These are phyloP conservation scores for Denticeps clupeoides DNA, from an alignment of 2,797 vertebrate species.

Conservation along the genomic window DNA sequence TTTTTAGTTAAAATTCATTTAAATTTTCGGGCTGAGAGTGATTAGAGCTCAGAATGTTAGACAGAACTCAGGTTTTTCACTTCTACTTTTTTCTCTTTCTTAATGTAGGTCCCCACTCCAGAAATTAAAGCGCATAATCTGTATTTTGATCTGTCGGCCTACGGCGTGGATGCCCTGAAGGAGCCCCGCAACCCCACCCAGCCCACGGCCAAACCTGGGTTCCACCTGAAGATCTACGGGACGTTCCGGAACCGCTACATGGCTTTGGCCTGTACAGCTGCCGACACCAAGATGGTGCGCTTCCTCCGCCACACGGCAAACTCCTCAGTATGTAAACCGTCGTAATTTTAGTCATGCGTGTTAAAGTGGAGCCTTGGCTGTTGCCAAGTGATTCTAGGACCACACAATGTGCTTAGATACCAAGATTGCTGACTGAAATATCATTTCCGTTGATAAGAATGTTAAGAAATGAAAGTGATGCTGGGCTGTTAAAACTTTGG, in stretches of 20 bases:
- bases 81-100: not conserved
- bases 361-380: too few relatives aligned
- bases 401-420: too few relatives aligned
- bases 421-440: too few relatives aligned
- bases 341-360: too few relatives aligned
- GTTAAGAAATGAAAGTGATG: too few relatives aligned
- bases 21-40: not conserved
- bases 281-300: constrained; percentile 63
- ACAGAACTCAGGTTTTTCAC: not conserved
- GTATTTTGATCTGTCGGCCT: constrained; percentile 71
- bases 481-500: too few relatives aligned
- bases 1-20: too few relatives aligned
- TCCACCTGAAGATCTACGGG: constrained; percentile 72
- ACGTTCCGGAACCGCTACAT: constrained; percentile 68
- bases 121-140: constrained; percentile 68
- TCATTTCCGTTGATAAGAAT: too few relatives aligned
- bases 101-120: constrained; percentile 61
- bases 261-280: constrained; percentile 58
- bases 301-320: constrained; percentile 65
- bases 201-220: constrained; percentile 47
- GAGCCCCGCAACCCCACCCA: constrained; percentile 38
- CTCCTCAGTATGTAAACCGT: constrained; percentile 49
- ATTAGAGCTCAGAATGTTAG: not conserved
- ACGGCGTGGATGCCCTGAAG: constrained; percentile 54
- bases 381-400: too few relatives aligned